phyloP scores from a whole-genome alignment of 2,797 vertebrate genomes.

The Ibycter americanus region DNA sequence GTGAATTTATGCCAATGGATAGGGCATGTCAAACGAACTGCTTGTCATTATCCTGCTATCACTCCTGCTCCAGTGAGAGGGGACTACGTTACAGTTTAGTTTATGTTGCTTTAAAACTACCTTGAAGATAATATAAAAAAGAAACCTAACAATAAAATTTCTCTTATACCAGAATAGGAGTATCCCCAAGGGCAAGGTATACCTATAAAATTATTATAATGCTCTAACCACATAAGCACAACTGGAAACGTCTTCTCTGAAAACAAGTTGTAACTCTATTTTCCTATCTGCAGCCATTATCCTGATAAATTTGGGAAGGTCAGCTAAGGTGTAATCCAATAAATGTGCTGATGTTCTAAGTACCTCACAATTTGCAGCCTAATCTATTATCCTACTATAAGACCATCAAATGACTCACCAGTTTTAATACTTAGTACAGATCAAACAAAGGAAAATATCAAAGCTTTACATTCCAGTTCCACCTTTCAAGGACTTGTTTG shows the following conservation, averaged over 20 bases:
- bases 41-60: background rate
- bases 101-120: background rate
- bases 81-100: background rate
- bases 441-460: conserved; percentile 69
- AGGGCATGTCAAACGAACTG: background rate
- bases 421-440: conserved; percentile 61
- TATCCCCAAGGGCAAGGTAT: conserved; percentile 26
- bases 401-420: conserved; percentile 59
- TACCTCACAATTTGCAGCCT: conserved; percentile 52
- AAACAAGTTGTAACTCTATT: background rate
- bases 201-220: conserved; percentile 36
- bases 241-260: background rate
- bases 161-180: background rate
- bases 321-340: conserved; percentile 52
- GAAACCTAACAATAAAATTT: background rate
- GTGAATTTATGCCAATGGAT: background rate
- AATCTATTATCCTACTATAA: conserved; percentile 58
- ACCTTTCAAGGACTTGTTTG: conserved; percentile 66
- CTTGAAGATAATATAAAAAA: background rate
- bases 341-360: conserved; percentile 22
- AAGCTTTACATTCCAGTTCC: conserved; percentile 54
- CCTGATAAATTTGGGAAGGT: conserved; percentile 60
- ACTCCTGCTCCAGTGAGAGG: background rate
- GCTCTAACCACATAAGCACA: background rate
- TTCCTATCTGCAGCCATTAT: conserved; percentile 39